phyloP scores from a whole-genome alignment of 2,113 vertebrate genomes.

The Plestiodon gilberti region DNA sequence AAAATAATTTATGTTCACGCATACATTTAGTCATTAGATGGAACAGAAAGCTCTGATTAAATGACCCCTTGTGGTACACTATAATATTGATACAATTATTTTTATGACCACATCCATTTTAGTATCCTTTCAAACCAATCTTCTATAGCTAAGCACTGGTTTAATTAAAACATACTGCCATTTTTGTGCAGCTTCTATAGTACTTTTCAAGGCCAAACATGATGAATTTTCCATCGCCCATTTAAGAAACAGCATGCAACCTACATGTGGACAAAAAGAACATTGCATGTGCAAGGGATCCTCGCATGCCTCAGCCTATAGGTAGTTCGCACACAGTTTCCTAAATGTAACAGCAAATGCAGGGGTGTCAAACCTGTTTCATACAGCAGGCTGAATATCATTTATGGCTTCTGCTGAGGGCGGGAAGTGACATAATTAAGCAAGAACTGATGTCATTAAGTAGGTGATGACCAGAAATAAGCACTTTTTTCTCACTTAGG shows the following conservation, averaged over 20 bases:
- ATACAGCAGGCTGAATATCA: no score
- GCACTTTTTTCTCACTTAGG: no score
- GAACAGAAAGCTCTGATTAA: conserved; percentile 44
- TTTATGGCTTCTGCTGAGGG: no score
- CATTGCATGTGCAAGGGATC: background rate
- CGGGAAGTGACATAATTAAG: no score
- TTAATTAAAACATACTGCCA: conserved; percentile 36
- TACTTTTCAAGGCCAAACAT: conserved; percentile 10
- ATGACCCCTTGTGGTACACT: conserved; percentile 4
- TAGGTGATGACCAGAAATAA: no score
- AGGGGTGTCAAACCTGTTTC: no score
- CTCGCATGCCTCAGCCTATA: background rate
- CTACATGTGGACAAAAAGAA: background rate
- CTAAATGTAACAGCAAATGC: background rate
- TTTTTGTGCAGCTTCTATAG: conserved; percentile 12
- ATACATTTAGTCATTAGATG: background rate
- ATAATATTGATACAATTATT: conserved; percentile 27
- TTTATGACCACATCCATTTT: conserved; percentile 22
- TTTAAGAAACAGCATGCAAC: background rate
- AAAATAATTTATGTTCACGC: conserved; percentile 30
- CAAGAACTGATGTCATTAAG: no score
- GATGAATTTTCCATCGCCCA: background rate
- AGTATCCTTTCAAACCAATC: conserved; percentile 40
- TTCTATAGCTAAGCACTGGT: conserved; percentile 20
- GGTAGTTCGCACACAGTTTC: background rate